Evolutionary conservation across 37 sponge, comb jelly and placozoan genomes (phyloP), one percentile per base, ranked within the genome.

Genomic region (Oscarella lobularis): DNA sequence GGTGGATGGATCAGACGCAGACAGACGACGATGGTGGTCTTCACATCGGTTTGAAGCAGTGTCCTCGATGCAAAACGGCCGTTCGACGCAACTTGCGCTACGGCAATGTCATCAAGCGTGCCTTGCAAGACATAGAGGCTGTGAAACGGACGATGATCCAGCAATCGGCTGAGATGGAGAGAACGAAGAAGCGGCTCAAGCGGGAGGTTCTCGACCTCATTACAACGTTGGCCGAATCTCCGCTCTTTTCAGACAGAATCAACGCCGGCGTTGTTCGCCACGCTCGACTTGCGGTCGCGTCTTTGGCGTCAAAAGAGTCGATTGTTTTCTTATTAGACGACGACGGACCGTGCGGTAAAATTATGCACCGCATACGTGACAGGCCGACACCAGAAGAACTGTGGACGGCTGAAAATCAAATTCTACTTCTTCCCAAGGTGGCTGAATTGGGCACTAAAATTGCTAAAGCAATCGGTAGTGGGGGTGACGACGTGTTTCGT

Each of bases 1-100:
- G 72, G 1, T 93, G 94, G 94, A 86, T 93, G 90, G 85, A 82
- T 0, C 35, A 35, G 37, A 41, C 41, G 32, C 39, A 70, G 3
- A 70, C 75, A 73, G 32, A 78, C 69, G 36, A 5, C 2, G 40
- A 0, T 1, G 76, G 76, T 6, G 37, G 55, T 30, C 65, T 35
- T 31, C 39, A 75, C 4, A 74, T 93, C 31, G 78, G 81, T 73
- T 84, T 89, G 37, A 89, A 85, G 38, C 37, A 5, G 20, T 93
- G 94, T 60, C 94, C 94, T 0, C 85, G 79, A 6, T 93, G 94
- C 31, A 93, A 84, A 41, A 82, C 77, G 34, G 72, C 75, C 3
- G 76, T 93, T 37, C 79, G 82, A 0, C 79, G 84, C 35, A 84
- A 82, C 31, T 76, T 93, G 0, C 83, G 94, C 0, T 93, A 93